Evolutionary conservation across 2,888 invertebrate species (phyloP).

Genomic region (Cerastis leucographa): DNA sequence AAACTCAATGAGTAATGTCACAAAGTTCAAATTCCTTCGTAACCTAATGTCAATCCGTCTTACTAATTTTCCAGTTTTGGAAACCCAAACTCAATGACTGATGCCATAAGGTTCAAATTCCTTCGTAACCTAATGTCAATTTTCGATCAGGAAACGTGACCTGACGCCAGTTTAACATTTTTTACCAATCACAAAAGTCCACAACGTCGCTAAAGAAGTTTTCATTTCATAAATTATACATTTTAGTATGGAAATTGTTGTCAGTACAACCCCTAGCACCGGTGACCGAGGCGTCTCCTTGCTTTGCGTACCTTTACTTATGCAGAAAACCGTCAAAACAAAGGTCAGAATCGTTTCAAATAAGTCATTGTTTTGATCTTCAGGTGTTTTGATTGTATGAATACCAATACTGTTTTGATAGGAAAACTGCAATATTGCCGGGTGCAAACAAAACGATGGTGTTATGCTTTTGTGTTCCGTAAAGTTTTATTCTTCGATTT

Average conservation of each 20-base stretch:
- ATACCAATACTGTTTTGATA: slow-evolving; percentile 32
- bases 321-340: not conserved
- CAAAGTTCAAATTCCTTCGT: no score
- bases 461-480: not conserved
- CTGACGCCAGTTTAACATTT: no score
- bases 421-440: slow-evolving; percentile 20
- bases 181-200: no score
- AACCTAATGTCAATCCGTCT: no score
- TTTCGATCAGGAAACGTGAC: no score
- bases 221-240: no score
- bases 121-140: no score
- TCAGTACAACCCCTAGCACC: not conserved
- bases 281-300: not conserved
- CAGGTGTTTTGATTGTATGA: slow-evolving; percentile 32
- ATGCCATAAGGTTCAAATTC: no score
- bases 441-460: slow-evolving; percentile 3
- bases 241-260: not conserved
- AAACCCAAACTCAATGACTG: no score
- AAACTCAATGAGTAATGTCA: no score
- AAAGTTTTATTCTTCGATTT: not conserved
- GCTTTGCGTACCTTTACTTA: not conserved
- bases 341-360: not conserved
- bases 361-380: slow-evolving; percentile 37
- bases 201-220: no score
- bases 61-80: no score